Evolutionary conservation across 2,113 vertebrate genomes (phyloP), one percentile per base, ranked within the genome.

Genomic region (Gadus chalcogrammus): DNA sequence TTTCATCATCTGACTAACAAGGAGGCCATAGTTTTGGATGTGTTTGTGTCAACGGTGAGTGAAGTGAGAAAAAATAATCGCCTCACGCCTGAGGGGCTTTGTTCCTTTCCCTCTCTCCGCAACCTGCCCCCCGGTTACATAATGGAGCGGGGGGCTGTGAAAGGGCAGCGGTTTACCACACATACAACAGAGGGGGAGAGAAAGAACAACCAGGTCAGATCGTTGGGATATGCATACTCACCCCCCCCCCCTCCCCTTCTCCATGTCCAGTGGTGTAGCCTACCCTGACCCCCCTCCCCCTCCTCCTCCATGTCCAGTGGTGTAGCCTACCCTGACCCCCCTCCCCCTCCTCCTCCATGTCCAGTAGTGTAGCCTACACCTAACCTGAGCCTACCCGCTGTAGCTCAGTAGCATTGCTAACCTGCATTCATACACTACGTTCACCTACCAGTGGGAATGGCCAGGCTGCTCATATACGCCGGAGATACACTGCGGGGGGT

Each of bases 121-220:
- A 84, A 82, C 77, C 42, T 77, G 67, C 60, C 48, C n/a, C 58
- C 28, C 74, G 73, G 35, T 87, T 86, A 79, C 74, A 70, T 82
- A 85, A 87, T 64, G 59, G 63, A 73, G 67, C 58, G 65, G 63
- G 64, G 78, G 70, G 67, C 55, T 75, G 75, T 79, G 76, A 74
- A 66, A 64, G 67, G 79, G 75, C 11, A 5, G 72, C 71, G 88
- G 88, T 87, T 85, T 83, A 77, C 75, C 66, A 79, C 80, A 82
- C 78, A 82, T 82, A 78, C 75, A 66, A 79, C 80, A 82, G 76
- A 80, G 76, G 73, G 75, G 42, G 52, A 84, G 88, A 48, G 11
- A 48, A 42, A 48, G 2, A 48, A 48, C 42, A 9, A 84, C 59
- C 81, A 80, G 82, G 84, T 84, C 85, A 88, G 69, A 64, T 52